Conservation (phyloP, 2,113 vertebrate genomes). For the Deroptyus accipitrinus region DNA sequence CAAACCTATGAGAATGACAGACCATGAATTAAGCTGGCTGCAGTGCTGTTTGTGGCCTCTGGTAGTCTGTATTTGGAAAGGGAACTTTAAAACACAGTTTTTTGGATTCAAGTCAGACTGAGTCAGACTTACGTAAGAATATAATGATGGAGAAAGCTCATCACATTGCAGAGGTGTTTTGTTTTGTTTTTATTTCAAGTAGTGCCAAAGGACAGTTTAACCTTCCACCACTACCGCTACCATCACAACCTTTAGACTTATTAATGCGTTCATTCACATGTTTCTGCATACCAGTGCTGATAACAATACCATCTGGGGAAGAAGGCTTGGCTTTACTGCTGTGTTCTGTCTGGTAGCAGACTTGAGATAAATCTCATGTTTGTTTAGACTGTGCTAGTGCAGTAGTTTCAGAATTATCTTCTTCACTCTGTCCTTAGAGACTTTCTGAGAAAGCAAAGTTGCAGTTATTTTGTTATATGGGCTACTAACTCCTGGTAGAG, state of each 20-base stretch:
- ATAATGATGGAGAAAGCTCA: neutral
- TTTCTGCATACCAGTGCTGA: conserved; percentile 74
- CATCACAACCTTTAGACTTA: conserved; percentile 62
- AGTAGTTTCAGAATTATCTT: neutral
- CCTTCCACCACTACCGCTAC: conserved; percentile 83
- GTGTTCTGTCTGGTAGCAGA: conserved; percentile 12
- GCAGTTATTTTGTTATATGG: neutral
- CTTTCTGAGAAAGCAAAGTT: conserved; percentile 17
- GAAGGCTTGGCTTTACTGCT: conserved; percentile 19
- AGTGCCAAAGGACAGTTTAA: conserved; percentile 73
- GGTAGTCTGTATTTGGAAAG: conserved; percentile 37
- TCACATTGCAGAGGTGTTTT: neutral
- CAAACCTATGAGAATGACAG: neutral
- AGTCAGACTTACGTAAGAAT: neutral
- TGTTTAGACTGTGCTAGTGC: neutral
- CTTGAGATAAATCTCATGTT: neutral
- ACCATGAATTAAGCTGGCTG: conserved; percentile 21
- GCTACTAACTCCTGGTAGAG: conserved; percentile 63
- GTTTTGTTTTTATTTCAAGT: conserved; percentile 26
- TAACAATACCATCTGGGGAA: conserved; percentile 70
- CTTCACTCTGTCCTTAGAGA: neutral
- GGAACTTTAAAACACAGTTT: neutral
- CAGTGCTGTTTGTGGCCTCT: conserved; percentile 9
- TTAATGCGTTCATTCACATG: conserved; percentile 55
- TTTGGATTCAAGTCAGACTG: neutral